Evolutionary conservation across 2,113 vertebrate genomes (phyloP).

Genomic region (Anguilla rostrata): DNA sequence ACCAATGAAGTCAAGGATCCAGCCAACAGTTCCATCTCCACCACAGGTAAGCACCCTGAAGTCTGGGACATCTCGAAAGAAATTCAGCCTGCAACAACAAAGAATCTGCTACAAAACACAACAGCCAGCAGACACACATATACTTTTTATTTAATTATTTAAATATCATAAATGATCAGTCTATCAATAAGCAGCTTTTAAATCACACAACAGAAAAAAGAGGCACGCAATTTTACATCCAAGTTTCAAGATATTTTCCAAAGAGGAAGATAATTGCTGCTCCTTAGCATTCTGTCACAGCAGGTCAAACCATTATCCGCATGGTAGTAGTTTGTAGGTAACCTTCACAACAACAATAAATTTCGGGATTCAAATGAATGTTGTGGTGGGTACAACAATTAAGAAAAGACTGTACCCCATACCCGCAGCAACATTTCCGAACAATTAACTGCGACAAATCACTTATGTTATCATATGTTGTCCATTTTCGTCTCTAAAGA

Average conservation of each 20-base stretch:
- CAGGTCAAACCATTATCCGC: no score
- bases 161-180: background rate
- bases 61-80: conserved; percentile 89
- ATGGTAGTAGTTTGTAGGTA: background rate
- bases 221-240: background rate
- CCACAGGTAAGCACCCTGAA: conserved; percentile 91
- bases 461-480: background rate
- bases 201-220: no score
- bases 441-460: background rate
- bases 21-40: conserved; percentile 92
- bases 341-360: background rate
- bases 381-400: background rate
- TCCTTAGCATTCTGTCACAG: background rate
- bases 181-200: no score
- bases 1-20: conserved; percentile 97
- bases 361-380: background rate
- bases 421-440: background rate
- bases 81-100: conserved; percentile 82
- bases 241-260: background rate
- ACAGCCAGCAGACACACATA: background rate
- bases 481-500: background rate
- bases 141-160: background rate
- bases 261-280: background rate
- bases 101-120: background rate
- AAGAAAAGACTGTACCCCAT: background rate